Evolutionary conservation across 2,888 invertebrate genomes (phyloP), one percentile per base, ranked within the genome.

Genomic region (Steinernema carpocapsae): DNA sequence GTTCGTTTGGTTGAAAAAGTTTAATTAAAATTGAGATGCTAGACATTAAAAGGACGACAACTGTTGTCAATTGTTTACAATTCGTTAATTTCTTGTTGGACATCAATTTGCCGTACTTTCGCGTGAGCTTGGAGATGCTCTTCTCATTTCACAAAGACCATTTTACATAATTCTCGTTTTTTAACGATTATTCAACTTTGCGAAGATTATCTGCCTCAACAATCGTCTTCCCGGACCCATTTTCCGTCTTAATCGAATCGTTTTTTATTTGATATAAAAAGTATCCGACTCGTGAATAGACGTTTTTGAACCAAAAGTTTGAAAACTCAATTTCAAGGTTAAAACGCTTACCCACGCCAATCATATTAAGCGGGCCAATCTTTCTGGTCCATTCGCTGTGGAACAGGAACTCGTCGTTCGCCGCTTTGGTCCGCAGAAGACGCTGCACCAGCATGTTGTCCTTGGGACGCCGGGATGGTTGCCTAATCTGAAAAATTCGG

Each of bases 361-460:
- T 56, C 56, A 56, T 56, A 26, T 56, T 56, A 22, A 56, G 56
- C 4, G 56, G 56, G 1, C 56, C 56, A 56, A 56, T 56, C 56
- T 56, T 56, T 22, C 56, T 22, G 10, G 56, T 56, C 56, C 56
- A 56, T 22, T 56, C 56, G 56, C 56, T 56, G 56, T 56, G 56
- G 56, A 56, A 56, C n/a, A 56, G 56, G 56, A 56, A 56, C 56
- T 56, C 56, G 26, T 56, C 56, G 56, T 56, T 56, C n/a, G 56
- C 56, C n/a, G 56, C 56, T 22, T 56, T 56, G n/a, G 56, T 56
- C 56, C 56, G 22, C 56, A 22, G 26, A 10, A 56, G 56, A 56
- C 56, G 56, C 22, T 26, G 22, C 56, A 56, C 26, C 56, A 26
- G 56, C 56, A 56, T 56, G 56, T 24, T 22, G 26, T 22, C 56